Conservation (phyloP, 2,797 vertebrate genomes). For the Eidolon dupreanum region DNA sequence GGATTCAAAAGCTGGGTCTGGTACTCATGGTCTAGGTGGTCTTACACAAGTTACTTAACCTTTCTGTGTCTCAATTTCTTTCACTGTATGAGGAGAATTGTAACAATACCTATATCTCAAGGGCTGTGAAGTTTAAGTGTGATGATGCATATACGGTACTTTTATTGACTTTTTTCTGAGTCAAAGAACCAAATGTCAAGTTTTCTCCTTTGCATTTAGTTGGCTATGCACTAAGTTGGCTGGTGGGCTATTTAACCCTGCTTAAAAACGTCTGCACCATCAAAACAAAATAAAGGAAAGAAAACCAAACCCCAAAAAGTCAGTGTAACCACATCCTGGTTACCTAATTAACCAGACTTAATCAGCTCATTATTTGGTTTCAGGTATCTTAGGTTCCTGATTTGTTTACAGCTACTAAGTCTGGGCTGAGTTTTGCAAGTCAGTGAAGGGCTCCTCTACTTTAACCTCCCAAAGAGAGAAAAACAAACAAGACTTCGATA, state of each 20-base stretch:
- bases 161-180: not conserved
- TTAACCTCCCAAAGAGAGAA: not conserved
- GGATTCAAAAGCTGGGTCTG: not conserved
- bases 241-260: not conserved
- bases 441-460: not conserved
- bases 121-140: not conserved
- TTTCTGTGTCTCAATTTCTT: not conserved
- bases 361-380: not conserved
- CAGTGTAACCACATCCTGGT: not conserved
- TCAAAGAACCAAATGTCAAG: not conserved
- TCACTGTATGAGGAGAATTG: not conserved
- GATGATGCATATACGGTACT: not conserved
- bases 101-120: not conserved
- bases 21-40: not conserved
- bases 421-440: not conserved
- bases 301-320: not conserved
- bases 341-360: not conserved
- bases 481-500: not conserved
- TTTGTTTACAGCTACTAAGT: not conserved
- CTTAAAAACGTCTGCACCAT: not conserved
- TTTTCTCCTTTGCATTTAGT: not conserved
- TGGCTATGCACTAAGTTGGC: not conserved
- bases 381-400: not conserved
- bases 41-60: not conserved
- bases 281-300: not conserved